A percentile compares a stretch with the other conserved stretches of the same genome.
Evolutionary conservation across 2,113 vertebrate species (phyloP).

Genomic region (Hepsetus odoe): DNA sequence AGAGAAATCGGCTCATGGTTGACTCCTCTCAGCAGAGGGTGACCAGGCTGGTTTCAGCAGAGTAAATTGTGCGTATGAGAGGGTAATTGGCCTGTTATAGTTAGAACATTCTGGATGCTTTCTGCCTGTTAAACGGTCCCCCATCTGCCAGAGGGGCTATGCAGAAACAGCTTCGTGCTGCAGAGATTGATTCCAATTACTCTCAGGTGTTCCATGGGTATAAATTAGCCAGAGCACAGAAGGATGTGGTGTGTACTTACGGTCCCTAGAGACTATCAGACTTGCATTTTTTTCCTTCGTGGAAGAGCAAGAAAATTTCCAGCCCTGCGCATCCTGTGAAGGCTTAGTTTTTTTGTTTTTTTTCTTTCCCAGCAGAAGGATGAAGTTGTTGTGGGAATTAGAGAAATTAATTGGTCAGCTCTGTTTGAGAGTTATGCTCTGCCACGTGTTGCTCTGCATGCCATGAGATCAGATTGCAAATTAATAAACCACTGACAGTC

Average conservation of each 20-base stretch:
- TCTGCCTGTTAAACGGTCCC: slow-evolving; percentile 6
- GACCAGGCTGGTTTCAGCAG: slow-evolving; percentile 26
- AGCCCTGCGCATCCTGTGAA: not conserved
- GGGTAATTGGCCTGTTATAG: slow-evolving; percentile 34
- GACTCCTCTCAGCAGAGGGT: slow-evolving; percentile 28
- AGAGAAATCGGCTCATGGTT: slow-evolving; percentile 36
- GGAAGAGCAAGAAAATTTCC: not conserved
- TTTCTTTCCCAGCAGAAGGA: not conserved
- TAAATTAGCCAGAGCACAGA: slow-evolving; percentile 1
- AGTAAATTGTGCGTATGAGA: slow-evolving; percentile 33
- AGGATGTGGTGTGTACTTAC: not conserved
- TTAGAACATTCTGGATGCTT: slow-evolving; percentile 15
- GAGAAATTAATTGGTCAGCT: slow-evolving; percentile 10
- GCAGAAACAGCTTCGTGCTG: not conserved
- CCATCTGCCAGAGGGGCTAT: slow-evolving; percentile 5
- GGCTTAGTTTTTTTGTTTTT: no score
- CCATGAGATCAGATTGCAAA: not conserved
- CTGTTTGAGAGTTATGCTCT: not conserved
- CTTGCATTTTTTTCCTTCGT: not conserved
- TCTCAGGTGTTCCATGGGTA: slow-evolving; percentile 5
- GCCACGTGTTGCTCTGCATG: not conserved
- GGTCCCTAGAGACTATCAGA: not conserved
- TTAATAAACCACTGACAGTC: slow-evolving; percentile 1
- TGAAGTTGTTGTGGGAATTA: not conserved
- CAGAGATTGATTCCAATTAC: slow-evolving; percentile 18